phyloP scores from a whole-genome alignment of 2,888 invertebrate genomes.

The Dichetophora obliterata region DNA sequence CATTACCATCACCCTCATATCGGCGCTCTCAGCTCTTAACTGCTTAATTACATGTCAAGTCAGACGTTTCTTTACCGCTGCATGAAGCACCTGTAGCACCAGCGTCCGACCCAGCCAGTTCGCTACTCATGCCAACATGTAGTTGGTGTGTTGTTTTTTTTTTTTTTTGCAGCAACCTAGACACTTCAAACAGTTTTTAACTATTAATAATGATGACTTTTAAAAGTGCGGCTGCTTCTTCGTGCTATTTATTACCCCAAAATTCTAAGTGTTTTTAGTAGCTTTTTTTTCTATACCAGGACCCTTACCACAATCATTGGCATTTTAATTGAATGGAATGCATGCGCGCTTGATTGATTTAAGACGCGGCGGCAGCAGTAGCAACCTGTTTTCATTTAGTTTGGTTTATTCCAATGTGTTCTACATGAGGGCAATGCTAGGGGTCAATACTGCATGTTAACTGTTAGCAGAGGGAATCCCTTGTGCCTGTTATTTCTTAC shows the following conservation, averaged over 20 bases:
- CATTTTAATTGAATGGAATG: constrained; percentile 65
- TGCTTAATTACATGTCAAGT: constrained; percentile 43
- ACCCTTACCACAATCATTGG: constrained; percentile 45
- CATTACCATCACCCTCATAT: constrained; percentile 5
- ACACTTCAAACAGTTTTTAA: constrained; percentile 1
- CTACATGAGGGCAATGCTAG: background rate
- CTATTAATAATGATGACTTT: constrained; percentile 53
- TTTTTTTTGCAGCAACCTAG: background rate
- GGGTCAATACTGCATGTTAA: background rate
- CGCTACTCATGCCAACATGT: background rate
- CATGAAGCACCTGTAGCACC: constrained; percentile 28
- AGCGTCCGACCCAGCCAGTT: constrained; percentile 2
- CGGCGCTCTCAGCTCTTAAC: constrained; percentile 23
- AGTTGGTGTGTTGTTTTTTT: background rate
- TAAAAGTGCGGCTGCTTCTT: constrained; percentile 49
- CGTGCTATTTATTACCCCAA: background rate
- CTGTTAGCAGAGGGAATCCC: constrained; percentile 27
- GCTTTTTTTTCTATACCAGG: background rate
- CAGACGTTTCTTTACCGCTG: background rate
- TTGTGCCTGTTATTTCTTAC: constrained; percentile 37
- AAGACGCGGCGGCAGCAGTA: constrained; percentile 50
- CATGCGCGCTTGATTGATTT: constrained; percentile 64
- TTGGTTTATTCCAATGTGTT: background rate
- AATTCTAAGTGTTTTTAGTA: background rate
- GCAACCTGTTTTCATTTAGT: constrained; percentile 21